Evolutionary conservation across 2,113 vertebrate species (phyloP).

Genomic region (Shinisaurus crocodilurus): DNA sequence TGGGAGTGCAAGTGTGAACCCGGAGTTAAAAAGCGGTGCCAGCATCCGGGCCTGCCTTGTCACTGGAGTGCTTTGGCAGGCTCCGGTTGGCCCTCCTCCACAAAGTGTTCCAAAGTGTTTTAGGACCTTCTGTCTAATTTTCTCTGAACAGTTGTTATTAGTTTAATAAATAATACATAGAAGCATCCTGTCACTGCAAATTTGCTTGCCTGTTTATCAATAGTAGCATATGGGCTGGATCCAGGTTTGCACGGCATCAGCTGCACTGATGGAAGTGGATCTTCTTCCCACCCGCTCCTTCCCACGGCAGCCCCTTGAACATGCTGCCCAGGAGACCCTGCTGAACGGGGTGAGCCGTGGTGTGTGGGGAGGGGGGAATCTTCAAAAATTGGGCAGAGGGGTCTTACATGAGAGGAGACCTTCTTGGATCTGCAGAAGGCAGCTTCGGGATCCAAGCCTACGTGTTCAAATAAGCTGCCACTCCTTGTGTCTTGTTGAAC

Average conservation of each 20-base stretch:
- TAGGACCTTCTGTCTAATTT: conserved; percentile 69
- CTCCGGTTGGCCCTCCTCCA: conserved; percentile 53
- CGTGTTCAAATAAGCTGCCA: conserved; percentile 61
- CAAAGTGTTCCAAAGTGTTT: conserved; percentile 64
- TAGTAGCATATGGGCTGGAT: conserved; percentile 36
- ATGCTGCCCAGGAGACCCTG: no score
- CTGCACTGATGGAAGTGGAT: no score
- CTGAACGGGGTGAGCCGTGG: no score
- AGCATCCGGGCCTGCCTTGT: conserved; percentile 18
- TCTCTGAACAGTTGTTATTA: conserved; percentile 66
- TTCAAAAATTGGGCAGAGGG: no score
- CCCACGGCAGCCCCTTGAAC: no score
- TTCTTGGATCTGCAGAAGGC: no score
- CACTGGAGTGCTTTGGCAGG: conserved; percentile 64
- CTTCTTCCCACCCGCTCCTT: no score
- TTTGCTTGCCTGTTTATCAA: conserved; percentile 69
- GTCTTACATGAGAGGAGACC: no score
- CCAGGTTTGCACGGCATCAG: no score
- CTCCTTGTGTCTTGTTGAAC: conserved; percentile 25
- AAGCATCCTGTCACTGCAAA: conserved; percentile 58
- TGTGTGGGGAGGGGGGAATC: no score
- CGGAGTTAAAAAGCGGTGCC: conserved; percentile 47
- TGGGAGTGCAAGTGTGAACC: conserved; percentile 37
- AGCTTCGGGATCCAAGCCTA: no score
- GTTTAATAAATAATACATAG: conserved; percentile 69